These are phyloP conservation scores for Aphaenogaster floridana DNA, from an alignment of 1,140 invertebrate species.

Conservation along the genomic window DNA sequence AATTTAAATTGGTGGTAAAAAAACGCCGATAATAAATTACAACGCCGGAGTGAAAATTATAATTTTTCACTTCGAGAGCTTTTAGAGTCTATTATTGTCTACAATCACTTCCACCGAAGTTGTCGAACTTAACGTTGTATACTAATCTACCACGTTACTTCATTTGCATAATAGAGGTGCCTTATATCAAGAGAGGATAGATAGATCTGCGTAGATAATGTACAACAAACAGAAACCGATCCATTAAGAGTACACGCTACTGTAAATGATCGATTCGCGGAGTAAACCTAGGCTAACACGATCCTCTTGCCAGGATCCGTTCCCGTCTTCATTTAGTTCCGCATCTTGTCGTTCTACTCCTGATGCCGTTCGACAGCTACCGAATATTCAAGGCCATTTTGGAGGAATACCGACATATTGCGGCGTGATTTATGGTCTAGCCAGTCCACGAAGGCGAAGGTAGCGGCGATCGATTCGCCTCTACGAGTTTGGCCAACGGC, in stretches of 20 bases:
- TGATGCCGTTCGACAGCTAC: constrained; percentile 37
- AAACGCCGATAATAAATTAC: background rate
- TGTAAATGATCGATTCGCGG: constrained; percentile 66
- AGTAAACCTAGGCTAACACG: constrained; percentile 45
- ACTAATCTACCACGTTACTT: constrained; percentile 55
- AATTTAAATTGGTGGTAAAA: background rate
- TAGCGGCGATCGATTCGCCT: constrained; percentile 66
- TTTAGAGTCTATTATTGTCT: background rate
- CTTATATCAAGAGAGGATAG: constrained; percentile 63
- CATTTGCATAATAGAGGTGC: constrained; percentile 77
- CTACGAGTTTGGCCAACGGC: constrained; percentile 29
- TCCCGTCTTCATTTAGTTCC: constrained; percentile 1
- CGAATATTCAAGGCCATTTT: constrained; percentile 75
- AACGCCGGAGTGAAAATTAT: background rate
- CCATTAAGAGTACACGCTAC: constrained; percentile 71
- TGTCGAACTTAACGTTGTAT: constrained; percentile 52
- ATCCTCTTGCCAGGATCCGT: constrained; percentile 18
- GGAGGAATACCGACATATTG: constrained; percentile 65
- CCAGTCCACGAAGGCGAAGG: constrained; percentile 40
- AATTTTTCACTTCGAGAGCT: background rate
- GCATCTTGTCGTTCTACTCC: constrained; percentile 16
- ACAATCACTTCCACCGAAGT: constrained; percentile 29
- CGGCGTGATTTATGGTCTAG: constrained; percentile 72
- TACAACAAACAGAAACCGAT: constrained; percentile 64
- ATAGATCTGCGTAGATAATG: constrained; percentile 64